phyloP scores from a whole-genome alignment of 1,140 invertebrate genomes.

The Temnothorax nylanderi region DNA sequence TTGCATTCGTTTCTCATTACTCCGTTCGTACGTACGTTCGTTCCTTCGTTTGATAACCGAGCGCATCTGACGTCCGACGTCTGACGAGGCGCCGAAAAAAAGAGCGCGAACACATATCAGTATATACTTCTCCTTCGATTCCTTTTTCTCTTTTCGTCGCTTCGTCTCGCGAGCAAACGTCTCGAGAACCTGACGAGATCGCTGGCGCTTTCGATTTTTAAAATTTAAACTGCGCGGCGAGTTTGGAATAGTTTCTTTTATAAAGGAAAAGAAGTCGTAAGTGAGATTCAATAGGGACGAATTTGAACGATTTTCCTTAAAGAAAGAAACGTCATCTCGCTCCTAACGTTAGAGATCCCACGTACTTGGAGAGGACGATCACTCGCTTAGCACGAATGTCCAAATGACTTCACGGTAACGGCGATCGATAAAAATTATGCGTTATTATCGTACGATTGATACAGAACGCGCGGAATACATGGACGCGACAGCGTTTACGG shows the following conservation, averaged over 20 bases:
- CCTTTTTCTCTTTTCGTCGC: background rate
- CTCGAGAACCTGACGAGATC: background rate
- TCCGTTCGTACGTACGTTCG: background rate
- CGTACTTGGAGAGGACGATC: background rate
- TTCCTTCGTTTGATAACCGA: background rate
- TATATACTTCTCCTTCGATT: conserved; percentile 23
- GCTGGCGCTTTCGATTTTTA: background rate
- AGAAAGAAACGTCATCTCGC: background rate
- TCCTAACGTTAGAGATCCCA: background rate
- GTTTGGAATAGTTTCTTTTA: background rate
- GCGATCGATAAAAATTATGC: conserved; percentile 12
- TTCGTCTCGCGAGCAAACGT: background rate
- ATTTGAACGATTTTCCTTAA: background rate
- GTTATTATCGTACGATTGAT: background rate
- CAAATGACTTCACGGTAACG: background rate
- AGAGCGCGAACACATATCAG: background rate
- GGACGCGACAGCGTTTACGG: background rate
- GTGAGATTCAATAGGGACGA: background rate
- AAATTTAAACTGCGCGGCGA: background rate
- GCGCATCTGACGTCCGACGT: background rate
- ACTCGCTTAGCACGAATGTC: background rate
- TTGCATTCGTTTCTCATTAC: background rate
- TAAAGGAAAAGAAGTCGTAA: background rate
- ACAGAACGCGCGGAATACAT: background rate
- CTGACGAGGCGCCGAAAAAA: background rate